phyloP scores from a whole-genome alignment of 1,140 invertebrate genomes.

The Listronotus oregonensis region DNA sequence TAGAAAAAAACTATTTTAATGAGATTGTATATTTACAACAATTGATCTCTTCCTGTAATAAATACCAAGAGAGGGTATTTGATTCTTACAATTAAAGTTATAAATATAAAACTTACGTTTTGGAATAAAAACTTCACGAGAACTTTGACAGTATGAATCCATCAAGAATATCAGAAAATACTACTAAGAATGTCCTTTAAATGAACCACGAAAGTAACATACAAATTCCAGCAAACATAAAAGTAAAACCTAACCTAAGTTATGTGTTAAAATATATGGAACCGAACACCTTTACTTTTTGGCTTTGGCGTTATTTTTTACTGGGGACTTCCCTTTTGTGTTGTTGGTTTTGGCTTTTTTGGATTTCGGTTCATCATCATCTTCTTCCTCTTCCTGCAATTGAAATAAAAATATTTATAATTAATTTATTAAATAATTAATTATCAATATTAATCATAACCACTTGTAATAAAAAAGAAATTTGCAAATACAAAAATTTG shows the following conservation, averaged over 20 bases:
- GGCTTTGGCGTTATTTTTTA: conserved; percentile 59
- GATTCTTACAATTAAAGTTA: conserved; percentile 17
- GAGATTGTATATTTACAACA: conserved; percentile 51
- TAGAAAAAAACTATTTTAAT: conserved; percentile 51
- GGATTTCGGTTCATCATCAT: conserved; percentile 67
- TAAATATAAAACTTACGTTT: conserved; percentile 30
- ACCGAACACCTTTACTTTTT: conserved; percentile 46
- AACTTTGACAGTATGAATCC: conserved; percentile 14
- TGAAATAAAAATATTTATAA: conserved; percentile 30
- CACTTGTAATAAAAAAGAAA: no score
- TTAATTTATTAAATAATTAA: conserved; percentile 1
- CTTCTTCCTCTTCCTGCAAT: conserved; percentile 64
- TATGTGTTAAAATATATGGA: conserved; percentile 15
- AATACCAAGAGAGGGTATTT: conserved; percentile 27
- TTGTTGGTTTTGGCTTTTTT: conserved; percentile 69
- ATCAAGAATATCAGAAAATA: conserved; percentile 15
- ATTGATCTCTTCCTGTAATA: conserved; percentile 33
- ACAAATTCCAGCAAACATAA: conserved; percentile 24
- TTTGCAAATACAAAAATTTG: no score
- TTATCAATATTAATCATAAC: no score
- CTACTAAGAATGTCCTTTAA: conserved; percentile 15
- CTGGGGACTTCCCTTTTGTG: conserved; percentile 61
- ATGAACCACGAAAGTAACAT: conserved; percentile 33
- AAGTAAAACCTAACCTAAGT: conserved; percentile 28
- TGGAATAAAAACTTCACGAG: conserved; percentile 12